Conservation (phyloP, 2,797 vertebrate genomes). For the Tadarida brasiliensis region DNA sequence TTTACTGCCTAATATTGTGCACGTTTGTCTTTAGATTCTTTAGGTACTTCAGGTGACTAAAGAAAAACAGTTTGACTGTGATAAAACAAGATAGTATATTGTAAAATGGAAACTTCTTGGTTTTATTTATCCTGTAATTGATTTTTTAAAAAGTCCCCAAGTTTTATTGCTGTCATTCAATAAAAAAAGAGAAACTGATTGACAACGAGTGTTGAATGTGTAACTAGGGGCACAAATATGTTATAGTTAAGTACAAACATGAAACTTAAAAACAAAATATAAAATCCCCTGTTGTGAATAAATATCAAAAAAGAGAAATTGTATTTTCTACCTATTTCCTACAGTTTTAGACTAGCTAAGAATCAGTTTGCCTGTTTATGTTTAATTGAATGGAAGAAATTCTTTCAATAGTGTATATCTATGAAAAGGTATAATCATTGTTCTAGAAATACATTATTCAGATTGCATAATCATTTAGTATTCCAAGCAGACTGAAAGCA, state of each 20-base stretch:
- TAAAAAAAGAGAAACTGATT: background rate
- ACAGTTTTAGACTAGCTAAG: conserved; percentile 22
- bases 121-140: conserved; percentile 16
- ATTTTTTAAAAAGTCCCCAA: background rate
- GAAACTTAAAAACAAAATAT: conserved; percentile 31
- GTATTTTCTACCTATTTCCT: conserved; percentile 41
- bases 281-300: conserved; percentile 1
- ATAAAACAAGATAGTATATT: conserved; percentile 28
- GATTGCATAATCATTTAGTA: conserved; percentile 18
- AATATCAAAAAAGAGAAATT: conserved; percentile 24
- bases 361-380: conserved; percentile 1
- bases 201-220: background rate
- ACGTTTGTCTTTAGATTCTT: conserved; percentile 44
- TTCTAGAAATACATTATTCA: conserved; percentile 36
- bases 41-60: conserved; percentile 53
- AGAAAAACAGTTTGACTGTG: background rate
- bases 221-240: background rate
- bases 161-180: conserved; percentile 37
- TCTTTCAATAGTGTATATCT: conserved; percentile 14
- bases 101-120: conserved; percentile 33
- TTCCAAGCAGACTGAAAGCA: conserved; percentile 30
- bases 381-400: conserved; percentile 49
- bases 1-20: conserved; percentile 28
- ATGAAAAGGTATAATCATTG: conserved; percentile 48
- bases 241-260: conserved; percentile 18